phyloP scores from a whole-genome alignment of 2,888 invertebrate genomes.

The Dorcus parallelipipedus region DNA sequence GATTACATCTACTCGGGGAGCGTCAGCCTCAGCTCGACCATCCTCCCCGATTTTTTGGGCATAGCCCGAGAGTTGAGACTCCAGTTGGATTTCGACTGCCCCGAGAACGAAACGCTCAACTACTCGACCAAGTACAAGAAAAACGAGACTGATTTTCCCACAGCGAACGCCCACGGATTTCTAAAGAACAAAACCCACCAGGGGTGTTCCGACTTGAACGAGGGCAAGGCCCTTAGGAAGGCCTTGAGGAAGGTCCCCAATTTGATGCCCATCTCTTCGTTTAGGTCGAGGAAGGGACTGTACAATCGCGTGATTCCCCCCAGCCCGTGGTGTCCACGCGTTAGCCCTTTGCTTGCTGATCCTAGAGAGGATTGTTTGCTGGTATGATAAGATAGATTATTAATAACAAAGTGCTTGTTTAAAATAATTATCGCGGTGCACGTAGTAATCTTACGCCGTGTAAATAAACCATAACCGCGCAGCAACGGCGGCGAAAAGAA shows the following conservation, averaged over 20 bases:
- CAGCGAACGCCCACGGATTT: neutral
- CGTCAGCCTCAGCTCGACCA: conserved; percentile 53
- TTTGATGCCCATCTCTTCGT: conserved; percentile 36
- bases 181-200: neutral
- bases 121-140: conserved; percentile 20
- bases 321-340: conserved; percentile 57
- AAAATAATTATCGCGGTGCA: no score
- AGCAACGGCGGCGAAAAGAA: no score
- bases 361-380: conserved; percentile 35
- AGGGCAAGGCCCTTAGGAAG: conserved; percentile 10
- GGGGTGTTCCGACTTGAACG: neutral
- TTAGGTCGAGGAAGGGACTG: conserved; percentile 39
- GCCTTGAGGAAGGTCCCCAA: conserved; percentile 32
- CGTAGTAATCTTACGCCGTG: no score
- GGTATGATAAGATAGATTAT: no score
- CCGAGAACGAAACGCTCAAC: conserved; percentile 24
- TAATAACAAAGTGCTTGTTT: no score
- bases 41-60: conserved; percentile 57
- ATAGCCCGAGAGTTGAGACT: conserved; percentile 50
- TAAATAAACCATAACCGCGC: no score
- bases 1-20: conserved; percentile 69
- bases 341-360: conserved; percentile 39
- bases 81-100: conserved; percentile 13
- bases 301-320: conserved; percentile 56
- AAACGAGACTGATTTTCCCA: neutral